These are phyloP conservation scores for Cryptotis parvus DNA, from an alignment of 2,113 vertebrate genomes.

Conservation along the genomic window DNA sequence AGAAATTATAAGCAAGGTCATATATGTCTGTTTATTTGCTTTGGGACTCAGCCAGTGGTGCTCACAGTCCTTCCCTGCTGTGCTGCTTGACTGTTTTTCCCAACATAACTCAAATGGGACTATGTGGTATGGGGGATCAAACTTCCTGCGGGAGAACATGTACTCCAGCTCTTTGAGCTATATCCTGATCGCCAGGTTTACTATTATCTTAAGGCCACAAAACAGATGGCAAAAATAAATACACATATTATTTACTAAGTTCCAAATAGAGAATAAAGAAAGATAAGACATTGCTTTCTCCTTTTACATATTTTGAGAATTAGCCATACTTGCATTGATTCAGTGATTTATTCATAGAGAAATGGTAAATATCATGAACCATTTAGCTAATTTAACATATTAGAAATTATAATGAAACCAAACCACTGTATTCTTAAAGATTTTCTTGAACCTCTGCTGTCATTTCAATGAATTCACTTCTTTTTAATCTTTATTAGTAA, in stretches of 20 bases:
- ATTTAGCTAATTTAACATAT: slow-evolving; percentile 16
- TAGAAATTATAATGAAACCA: slow-evolving; percentile 26
- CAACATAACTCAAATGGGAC: no score
- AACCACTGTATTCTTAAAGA: background rate
- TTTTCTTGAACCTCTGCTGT: background rate
- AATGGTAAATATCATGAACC: slow-evolving; percentile 15
- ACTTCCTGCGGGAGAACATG: no score
- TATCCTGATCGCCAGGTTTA: background rate
- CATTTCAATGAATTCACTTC: background rate
- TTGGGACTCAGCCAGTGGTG: no score
- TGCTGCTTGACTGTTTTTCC: no score
- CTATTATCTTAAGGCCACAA: background rate
- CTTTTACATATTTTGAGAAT: slow-evolving; percentile 7
- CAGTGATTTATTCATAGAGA: no score
- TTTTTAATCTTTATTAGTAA: slow-evolving; percentile 49
- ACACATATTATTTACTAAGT: background rate
- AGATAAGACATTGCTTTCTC: background rate
- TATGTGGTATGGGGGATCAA: no score
- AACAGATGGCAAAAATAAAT: background rate
- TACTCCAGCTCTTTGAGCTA: no score
- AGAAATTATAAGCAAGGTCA: no score
- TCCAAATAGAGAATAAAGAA: background rate
- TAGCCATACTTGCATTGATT: background rate
- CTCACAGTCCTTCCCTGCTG: no score
- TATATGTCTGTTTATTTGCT: no score